Evolutionary conservation across 2,888 invertebrate genomes (phyloP), one percentile per base, ranked within the genome.

Genomic region (Terebella lapidaria): DNA sequence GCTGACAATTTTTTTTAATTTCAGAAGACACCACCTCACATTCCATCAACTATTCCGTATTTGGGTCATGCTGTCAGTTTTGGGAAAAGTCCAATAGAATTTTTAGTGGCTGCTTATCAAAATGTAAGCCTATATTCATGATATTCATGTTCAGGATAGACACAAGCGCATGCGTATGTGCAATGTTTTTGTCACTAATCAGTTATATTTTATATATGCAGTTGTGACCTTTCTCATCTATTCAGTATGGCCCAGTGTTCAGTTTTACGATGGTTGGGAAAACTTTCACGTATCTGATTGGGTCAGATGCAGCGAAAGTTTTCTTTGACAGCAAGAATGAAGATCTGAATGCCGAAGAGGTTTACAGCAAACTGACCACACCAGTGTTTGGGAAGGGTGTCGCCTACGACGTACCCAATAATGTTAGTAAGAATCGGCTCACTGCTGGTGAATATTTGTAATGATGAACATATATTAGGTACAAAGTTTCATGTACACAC

Each of bases 261-360:
- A 76, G 71, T 42, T 74, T 76, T 56, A 72, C 72, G 4, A 76
- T 76, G 76, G 72, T 77, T 45, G 76, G 76, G 1, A 74, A 73
- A 54, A 75, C 72, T 3, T 76, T 76, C 67, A 76, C 76, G 15
- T 76, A 73, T 60, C 68, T 76, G 28, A 57, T 75, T 20, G 75
- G 74, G 1, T 70, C 73, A 10, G 73, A 76, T 18, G 62, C 75
- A 10, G 54, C 73, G 29, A 70, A 71, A 1, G 58, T 71, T 22
- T 69, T 76, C 57, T 76, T 76, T 64, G 73, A 74, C 67, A 75
- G 75, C 65, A 72, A 69, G 54, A 76, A 76, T 66, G 75, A 76
- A 56, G 65, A 70, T 52, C 66, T 76, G 52, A 76, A 76, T 65
- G 76, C 76, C 25, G 76, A 76, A 61, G 74, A 75, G 46, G 73